phyloP scores from a whole-genome alignment of 1,140 invertebrate genomes.

The Drosophila sp. region DNA sequence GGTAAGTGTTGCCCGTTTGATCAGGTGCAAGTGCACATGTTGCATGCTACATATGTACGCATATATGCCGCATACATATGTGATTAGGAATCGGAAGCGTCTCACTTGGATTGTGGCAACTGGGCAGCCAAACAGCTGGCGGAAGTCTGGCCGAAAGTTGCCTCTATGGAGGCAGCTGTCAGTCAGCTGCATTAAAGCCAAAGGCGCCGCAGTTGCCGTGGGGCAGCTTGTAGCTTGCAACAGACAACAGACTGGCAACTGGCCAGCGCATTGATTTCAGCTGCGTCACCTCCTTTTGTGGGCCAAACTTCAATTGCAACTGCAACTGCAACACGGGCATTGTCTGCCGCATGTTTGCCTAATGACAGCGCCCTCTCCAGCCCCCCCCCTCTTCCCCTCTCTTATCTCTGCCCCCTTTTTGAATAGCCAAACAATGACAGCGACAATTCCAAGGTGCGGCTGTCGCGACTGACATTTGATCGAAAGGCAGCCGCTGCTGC shows the following conservation, averaged over 20 bases:
- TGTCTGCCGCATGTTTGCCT: slow-evolving; percentile 57
- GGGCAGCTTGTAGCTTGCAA: background rate
- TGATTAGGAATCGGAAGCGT: slow-evolving; percentile 54
- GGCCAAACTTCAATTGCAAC: slow-evolving; percentile 36
- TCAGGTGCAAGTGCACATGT: slow-evolving; percentile 54
- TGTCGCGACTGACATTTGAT: slow-evolving; percentile 69
- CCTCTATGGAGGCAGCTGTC: slow-evolving; percentile 29
- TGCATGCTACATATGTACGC: slow-evolving; percentile 13
- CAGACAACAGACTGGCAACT: slow-evolving; percentile 21
- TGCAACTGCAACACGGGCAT: slow-evolving; percentile 32
- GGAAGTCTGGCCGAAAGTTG: slow-evolving; percentile 46
- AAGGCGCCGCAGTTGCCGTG: slow-evolving; percentile 12
- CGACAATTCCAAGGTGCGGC: slow-evolving; percentile 45
- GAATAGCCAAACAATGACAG: slow-evolving; percentile 42
- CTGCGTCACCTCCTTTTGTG: slow-evolving; percentile 74
- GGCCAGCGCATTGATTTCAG: slow-evolving; percentile 72
- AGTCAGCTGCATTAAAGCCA: slow-evolving; percentile 15
- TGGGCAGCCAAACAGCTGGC: slow-evolving; percentile 55
- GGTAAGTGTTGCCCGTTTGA: slow-evolving; percentile 4
- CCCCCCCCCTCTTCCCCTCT: background rate
- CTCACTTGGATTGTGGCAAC: background rate
- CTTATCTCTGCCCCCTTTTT: background rate
- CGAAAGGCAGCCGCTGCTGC: slow-evolving; percentile 72
- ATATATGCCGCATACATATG: too few relatives aligned
- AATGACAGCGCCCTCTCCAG: slow-evolving; percentile 58